Base-by-base conservation (phyloP, 2,888 invertebrate species). In the Cylindroiulus punctatus region DNA sequence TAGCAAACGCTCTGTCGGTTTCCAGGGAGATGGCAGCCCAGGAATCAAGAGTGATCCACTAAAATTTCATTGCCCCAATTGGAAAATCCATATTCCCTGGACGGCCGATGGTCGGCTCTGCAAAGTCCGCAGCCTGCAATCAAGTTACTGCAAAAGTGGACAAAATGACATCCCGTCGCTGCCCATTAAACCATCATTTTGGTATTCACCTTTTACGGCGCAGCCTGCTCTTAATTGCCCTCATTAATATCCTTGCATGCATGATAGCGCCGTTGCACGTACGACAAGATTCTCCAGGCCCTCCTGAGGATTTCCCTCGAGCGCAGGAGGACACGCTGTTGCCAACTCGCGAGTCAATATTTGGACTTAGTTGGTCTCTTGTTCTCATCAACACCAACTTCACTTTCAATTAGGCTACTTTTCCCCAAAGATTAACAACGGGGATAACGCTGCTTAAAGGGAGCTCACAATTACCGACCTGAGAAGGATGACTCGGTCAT, bases 301-400 rank as follows among this genome's bases (percentile, higher is more conserved):
- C 65, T 65, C 65, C 26, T 65, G 65, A 65, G 65, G 65, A 65
- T 65, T 65, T 65, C 19, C 65, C 8, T 65, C 0, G 26, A 8
- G 26, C 65, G 65, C 8, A 65, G 8, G 65, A 65, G 65, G 65
- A 65, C 22, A 26, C 65, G 65, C 22, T 65, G 65, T 65, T 65
- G 65, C 65, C 44, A 26, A 65, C 65, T 65, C 12, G 26, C 22
- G 26, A 65, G 65, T 65, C 65, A 65, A 65, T 65, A 65, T 65
- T 65, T 65, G 65, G 65, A 65, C 65, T 65, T 65, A 65, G 65
- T 65, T 65, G 65, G 65, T 65, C 65, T 65, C 65, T 65, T 65
- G 65, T n/a, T 65, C 65, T 65, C 65, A 65, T 65, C 65, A 65
- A 65, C 65, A 65, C 65, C 65, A 65, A 65, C 65, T 65, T 65